Conservation (phyloP, 2,888 invertebrate species). For the Toxonevra muliebris region DNA sequence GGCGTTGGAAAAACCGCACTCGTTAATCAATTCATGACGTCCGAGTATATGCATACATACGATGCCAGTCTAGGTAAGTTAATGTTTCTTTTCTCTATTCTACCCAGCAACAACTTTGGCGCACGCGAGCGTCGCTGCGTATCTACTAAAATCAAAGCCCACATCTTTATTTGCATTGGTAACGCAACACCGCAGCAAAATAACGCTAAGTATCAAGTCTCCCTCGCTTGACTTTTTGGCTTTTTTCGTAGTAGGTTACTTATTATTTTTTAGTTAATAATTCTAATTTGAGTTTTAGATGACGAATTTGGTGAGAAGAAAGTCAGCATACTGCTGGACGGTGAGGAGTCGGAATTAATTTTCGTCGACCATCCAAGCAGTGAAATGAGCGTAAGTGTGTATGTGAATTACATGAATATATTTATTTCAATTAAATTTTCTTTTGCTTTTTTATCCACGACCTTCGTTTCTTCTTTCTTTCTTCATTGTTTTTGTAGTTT, state of each 20-base stretch:
- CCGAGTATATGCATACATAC: conserved; percentile 95
- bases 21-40: conserved; percentile 93
- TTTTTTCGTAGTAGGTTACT: conserved; percentile 40
- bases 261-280: conserved; percentile 60
- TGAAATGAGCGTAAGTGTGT: conserved; percentile 87
- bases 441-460: conserved; percentile 1
- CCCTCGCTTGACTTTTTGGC: background rate
- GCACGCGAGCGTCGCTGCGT: background rate
- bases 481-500: conserved; percentile 70
- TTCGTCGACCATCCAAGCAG: conserved; percentile 90
- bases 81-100: conserved; percentile 5
- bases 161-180: background rate
- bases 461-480: background rate
- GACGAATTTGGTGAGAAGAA: conserved; percentile 92
- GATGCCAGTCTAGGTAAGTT: conserved; percentile 87
- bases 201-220: background rate
- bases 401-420: too few relatives aligned
- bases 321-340: conserved; percentile 88
- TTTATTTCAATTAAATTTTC: conserved; percentile 1
- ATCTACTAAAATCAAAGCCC: background rate
- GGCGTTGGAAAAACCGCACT: conserved; percentile 92
- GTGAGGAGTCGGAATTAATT: conserved; percentile 88
- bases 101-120: background rate
- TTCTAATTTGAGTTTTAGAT: conserved; percentile 74
- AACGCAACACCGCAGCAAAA: background rate